Percentiles rank a stretch among this genome's conserved stretches.
These are phyloP conservation scores for Prunella strophiata DNA, from an alignment of 2,797 vertebrate species.

Conservation along the genomic window DNA sequence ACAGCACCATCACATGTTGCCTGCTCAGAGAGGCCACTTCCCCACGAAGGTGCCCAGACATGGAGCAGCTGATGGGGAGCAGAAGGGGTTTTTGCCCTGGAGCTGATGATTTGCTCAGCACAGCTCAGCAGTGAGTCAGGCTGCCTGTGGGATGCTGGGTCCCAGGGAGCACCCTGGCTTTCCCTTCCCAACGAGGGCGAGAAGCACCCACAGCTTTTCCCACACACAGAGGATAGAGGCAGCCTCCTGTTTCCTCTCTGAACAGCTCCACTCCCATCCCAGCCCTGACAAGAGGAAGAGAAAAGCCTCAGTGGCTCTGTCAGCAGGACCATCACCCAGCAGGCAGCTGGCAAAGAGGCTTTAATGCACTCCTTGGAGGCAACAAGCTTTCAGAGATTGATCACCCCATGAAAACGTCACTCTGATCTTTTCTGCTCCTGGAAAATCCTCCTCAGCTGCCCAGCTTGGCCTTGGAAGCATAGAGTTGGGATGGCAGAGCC, in stretches of 20 bases:
- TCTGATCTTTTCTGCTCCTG: not conserved
- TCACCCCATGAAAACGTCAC: not conserved
- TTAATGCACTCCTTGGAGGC: not conserved
- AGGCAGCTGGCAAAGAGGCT: constrained; percentile 46
- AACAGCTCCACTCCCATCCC: not conserved
- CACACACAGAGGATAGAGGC: not conserved
- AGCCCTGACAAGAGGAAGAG: not conserved
- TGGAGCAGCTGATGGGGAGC: not conserved
- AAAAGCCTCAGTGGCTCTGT: not conserved
- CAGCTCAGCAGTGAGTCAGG: not conserved
- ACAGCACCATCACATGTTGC: not conserved
- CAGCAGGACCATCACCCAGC: constrained; percentile 19
- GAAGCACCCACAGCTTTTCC: not conserved
- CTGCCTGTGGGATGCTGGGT: not conserved
- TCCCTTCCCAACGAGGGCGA: fast-evolving
- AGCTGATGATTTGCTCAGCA: not conserved
- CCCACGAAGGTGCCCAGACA: fast-evolving
- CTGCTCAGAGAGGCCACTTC: not conserved
- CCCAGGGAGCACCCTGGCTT: not conserved
- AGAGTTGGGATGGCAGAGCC: not conserved
- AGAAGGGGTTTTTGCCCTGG: not conserved
- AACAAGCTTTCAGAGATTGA: constrained; percentile 8
- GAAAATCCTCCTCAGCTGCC: not conserved
- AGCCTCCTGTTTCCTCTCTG: not conserved
- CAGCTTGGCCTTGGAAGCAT: not conserved